A percentile compares a stretch with the other conserved stretches of the same genome.
phyloP scores from a whole-genome alignment of 2,797 vertebrate genomes.

The Pipistrellus pipistrellus region DNA sequence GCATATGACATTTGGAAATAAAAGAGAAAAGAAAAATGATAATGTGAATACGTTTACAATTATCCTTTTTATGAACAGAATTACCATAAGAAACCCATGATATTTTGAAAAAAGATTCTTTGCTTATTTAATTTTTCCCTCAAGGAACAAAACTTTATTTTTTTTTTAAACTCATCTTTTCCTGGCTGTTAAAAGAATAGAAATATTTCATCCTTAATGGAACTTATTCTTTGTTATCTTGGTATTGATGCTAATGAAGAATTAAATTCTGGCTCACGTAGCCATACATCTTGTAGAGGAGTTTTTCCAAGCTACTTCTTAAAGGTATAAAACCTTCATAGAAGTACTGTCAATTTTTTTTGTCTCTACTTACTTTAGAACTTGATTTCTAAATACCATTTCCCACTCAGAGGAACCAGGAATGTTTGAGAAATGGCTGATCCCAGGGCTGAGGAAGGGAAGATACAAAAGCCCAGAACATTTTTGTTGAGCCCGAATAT shows the following conservation, averaged over 20 bases:
- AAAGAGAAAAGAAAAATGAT: slow-evolving; percentile 58
- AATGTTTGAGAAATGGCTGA: slow-evolving; percentile 8
- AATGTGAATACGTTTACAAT: slow-evolving; percentile 67
- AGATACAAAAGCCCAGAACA: background rate
- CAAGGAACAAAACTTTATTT: slow-evolving; percentile 58
- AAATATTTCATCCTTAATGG: slow-evolving; percentile 32
- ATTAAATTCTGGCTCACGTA: slow-evolving; percentile 6
- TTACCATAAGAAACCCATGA: slow-evolving; percentile 66
- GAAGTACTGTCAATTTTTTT: background rate
- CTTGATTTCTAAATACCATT: slow-evolving; percentile 19
- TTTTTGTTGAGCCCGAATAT: background rate
- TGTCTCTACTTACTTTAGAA: slow-evolving; percentile 27
- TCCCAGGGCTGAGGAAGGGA: background rate
- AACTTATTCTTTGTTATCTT: slow-evolving; percentile 56
- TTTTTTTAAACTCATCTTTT: slow-evolving; percentile 3
- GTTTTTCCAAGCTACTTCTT: slow-evolving; percentile 5
- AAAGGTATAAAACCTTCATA: slow-evolving; percentile 5
- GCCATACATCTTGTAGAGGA: background rate
- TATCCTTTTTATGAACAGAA: slow-evolving; percentile 69
- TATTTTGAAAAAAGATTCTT: slow-evolving; percentile 67
- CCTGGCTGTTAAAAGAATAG: slow-evolving; percentile 61
- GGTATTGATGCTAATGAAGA: slow-evolving; percentile 13
- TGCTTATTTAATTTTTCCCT: slow-evolving; percentile 73
- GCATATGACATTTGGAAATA: slow-evolving; percentile 72
- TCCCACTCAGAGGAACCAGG: slow-evolving; percentile 19